These are phyloP conservation scores for Equus quagga DNA, from an alignment of 2,113 vertebrate species.

Conservation along the genomic window DNA sequence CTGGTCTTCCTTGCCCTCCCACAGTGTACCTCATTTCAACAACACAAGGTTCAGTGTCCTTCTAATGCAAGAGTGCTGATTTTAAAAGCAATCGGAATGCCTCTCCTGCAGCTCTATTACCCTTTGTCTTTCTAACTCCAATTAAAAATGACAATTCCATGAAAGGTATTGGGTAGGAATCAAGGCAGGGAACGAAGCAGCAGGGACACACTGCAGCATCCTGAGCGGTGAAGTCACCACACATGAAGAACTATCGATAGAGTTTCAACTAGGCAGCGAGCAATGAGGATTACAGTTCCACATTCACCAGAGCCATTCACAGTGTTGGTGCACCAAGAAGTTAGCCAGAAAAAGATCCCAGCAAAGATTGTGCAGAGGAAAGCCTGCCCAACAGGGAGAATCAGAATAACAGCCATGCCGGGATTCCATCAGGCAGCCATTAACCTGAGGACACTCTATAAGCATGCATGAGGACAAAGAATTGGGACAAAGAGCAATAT, in stretches of 20 bases:
- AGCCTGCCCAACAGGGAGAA: background rate
- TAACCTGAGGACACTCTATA: background rate
- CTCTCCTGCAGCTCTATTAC: background rate
- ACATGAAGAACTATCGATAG: background rate
- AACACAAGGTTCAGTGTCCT: background rate
- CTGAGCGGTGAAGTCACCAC: background rate
- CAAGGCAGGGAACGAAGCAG: background rate
- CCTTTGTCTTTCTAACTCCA: background rate
- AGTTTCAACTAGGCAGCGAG: background rate
- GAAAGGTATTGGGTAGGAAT: background rate
- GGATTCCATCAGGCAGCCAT: background rate
- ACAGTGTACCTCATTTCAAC: background rate
- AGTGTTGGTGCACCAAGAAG: too few relatives aligned
- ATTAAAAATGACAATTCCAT: slow-evolving; percentile 18
- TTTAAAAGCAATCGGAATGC: background rate
- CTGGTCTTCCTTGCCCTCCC: background rate
- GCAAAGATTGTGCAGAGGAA: background rate
- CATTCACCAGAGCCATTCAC: background rate
- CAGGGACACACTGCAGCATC: background rate
- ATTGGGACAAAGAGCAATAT: background rate
- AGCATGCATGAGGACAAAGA: rapidly evolving
- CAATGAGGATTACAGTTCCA: background rate
- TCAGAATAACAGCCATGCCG: background rate
- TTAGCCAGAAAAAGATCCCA: background rate
- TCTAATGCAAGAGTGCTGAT: background rate